Base-by-base conservation (phyloP, 2,113 vertebrate species). In the Anser cygnoides region DNA sequence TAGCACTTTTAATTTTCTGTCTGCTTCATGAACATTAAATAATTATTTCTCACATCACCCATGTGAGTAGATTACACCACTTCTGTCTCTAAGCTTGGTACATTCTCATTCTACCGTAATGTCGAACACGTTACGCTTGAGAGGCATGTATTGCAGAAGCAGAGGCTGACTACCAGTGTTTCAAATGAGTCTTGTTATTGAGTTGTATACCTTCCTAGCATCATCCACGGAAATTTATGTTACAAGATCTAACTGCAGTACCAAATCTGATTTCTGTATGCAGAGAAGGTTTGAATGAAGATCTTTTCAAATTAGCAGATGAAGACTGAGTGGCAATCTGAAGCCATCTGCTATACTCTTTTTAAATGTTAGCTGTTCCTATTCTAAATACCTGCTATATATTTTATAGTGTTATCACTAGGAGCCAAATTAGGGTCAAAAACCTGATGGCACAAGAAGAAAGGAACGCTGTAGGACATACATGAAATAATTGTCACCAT, bases 1-100 rank as follows among this genome's bases (percentile, higher is more conserved):
- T 31, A 85, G 57, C 26, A 41, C 85, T 93, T 92, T 83, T 88
- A 89, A 93, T 93, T 75, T 95, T 90, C 84, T 89, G 23, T 72
- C 75, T 74, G 84, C 84, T 95, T 93, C 39, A 29, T 71, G 46
- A 88, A 70, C 86, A 81, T 86, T 92, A 86, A 94, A 85, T 81
- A 91, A 88, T 95, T 89, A 58, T 95, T 92, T 66, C 68, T 85
- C 66, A 41, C 41, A 55, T 93, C 85, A 54, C 77, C 82, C 80
- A 3, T 49, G 91, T 49, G 84, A 90, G 84, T n/a, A 65, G 55
- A 28, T 73, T 49, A 63, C 46, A 90, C 25, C 50, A 26, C 57
- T 76, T 76, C 54, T 50, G 65, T 52, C 55, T 63, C 72, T 19
- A 15, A 79, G 23, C 37, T 88, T 28, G 41, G 23, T 20, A 3